Conservation (phyloP, 1,140 invertebrate species). For the Drosophila quadrilineata region DNA sequence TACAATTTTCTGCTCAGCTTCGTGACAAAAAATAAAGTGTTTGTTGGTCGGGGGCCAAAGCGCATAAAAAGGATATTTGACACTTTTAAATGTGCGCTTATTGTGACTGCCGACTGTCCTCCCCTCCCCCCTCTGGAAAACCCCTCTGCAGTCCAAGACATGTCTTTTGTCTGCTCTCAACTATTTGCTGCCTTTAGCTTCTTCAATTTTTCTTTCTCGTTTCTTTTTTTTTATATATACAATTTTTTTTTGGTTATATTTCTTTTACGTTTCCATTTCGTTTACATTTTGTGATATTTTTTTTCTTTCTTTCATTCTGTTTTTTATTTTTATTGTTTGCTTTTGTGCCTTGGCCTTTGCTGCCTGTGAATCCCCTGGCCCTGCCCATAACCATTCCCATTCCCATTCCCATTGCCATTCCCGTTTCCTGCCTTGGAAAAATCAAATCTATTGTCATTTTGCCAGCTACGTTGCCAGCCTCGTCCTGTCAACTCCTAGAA, state of each 20-base stretch:
- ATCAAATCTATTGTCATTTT: constrained; percentile 79
- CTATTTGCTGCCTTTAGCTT: constrained; percentile 69
- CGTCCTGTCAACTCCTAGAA: constrained; percentile 3
- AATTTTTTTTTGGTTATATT: no score
- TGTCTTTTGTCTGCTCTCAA: constrained; percentile 69
- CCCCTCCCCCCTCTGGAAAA: neutral
- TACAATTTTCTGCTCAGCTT: constrained; percentile 74
- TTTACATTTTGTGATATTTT: constrained; percentile 10
- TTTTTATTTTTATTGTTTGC: constrained; percentile 63
- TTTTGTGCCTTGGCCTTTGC: constrained; percentile 73
- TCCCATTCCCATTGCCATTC: constrained; percentile 25
- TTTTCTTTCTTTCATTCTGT: constrained; percentile 6
- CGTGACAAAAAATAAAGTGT: constrained; percentile 78
- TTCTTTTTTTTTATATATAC: no score
- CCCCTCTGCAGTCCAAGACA: neutral
- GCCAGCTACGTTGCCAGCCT: constrained; percentile 55
- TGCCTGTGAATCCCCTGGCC: constrained; percentile 37
- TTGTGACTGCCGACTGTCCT: constrained; percentile 53
- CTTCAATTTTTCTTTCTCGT: constrained; percentile 79
- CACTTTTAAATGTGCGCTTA: constrained; percentile 80
- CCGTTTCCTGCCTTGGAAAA: constrained; percentile 53
- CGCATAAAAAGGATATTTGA: constrained; percentile 80
- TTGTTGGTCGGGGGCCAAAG: constrained; percentile 67
- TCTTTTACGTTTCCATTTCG: constrained; percentile 49
- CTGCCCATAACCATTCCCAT: constrained; percentile 25